Conservation (phyloP, 1,140 invertebrate species). For the Neodiprion pinetum region DNA sequence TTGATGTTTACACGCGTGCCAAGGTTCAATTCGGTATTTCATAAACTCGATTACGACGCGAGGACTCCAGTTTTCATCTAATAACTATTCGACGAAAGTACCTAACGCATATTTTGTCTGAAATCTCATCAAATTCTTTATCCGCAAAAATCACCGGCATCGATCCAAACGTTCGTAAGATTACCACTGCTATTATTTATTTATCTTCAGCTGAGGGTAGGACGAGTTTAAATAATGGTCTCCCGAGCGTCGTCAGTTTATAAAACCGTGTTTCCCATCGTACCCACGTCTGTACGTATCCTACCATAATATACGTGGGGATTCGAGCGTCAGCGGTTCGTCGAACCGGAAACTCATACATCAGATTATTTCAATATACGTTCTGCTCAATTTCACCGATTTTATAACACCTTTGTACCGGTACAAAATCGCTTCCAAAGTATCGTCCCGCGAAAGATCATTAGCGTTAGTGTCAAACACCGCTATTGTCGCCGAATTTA, state of each 20-base stretch:
- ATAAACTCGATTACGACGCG: too few relatives aligned
- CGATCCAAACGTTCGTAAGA: too few relatives aligned
- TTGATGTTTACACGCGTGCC: too few relatives aligned
- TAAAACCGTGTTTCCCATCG: slow-evolving; percentile 55
- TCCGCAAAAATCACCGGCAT: too few relatives aligned
- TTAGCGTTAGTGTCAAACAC: slow-evolving; percentile 51
- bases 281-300: slow-evolving; percentile 9
- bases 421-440: slow-evolving; percentile 42
- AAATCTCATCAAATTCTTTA: too few relatives aligned
- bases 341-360: slow-evolving; percentile 43
- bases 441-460: slow-evolving; percentile 33
- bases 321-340: slow-evolving; percentile 25
- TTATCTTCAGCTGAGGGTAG: background rate
- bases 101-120: too few relatives aligned
- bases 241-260: slow-evolving; percentile 32
- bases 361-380: slow-evolving; percentile 28
- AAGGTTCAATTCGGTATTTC: too few relatives aligned
- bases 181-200: too few relatives aligned
- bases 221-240: background rate
- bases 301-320: slow-evolving; percentile 35
- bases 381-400: slow-evolving; percentile 57
- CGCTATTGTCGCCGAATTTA: slow-evolving; percentile 46
- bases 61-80: too few relatives aligned
- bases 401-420: slow-evolving; percentile 45
- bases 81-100: too few relatives aligned